Percentiles rank a stretch among this genome's conserved stretches.
phyloP scores from a whole-genome alignment of 2,113 vertebrate genomes.

The Daubentonia madagascariensis region DNA sequence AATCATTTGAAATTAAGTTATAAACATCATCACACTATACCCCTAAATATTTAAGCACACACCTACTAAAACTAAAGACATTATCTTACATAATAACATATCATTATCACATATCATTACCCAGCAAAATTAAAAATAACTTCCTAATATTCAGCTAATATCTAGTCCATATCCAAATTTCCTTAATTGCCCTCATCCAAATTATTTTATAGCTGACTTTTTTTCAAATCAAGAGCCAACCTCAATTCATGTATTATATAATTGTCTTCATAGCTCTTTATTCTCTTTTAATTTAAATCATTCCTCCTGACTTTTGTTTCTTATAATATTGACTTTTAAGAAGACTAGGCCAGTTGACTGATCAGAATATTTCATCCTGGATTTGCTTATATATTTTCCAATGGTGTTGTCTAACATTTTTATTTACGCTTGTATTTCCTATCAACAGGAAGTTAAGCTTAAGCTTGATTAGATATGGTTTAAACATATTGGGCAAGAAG shows the following conservation, averaged over 20 bases:
- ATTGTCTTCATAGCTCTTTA: not conserved
- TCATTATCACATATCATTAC: not conserved
- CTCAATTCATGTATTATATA: not conserved
- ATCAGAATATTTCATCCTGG: no score
- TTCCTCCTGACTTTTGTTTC: no score
- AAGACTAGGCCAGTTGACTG: no score
- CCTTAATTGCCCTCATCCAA: not conserved
- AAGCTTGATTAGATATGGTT: no score
- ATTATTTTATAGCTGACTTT: not conserved
- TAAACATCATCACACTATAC: not conserved
- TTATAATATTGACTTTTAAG: no score
- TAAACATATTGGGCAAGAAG: no score
- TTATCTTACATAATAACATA: not conserved
- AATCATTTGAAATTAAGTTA: not conserved
- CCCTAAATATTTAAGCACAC: not conserved
- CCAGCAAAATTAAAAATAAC: not conserved
- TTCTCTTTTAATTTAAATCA: no score
- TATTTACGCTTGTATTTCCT: no score
- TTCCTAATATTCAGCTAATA: not conserved
- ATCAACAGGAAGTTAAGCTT: no score
- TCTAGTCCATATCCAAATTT: not conserved
- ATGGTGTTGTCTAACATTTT: no score
- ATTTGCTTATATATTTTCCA: no score
- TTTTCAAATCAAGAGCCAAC: not conserved
- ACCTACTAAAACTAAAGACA: not conserved